Base-by-base conservation (phyloP, 2,888 invertebrate genomes). In the Odontocerum albicorne region DNA sequence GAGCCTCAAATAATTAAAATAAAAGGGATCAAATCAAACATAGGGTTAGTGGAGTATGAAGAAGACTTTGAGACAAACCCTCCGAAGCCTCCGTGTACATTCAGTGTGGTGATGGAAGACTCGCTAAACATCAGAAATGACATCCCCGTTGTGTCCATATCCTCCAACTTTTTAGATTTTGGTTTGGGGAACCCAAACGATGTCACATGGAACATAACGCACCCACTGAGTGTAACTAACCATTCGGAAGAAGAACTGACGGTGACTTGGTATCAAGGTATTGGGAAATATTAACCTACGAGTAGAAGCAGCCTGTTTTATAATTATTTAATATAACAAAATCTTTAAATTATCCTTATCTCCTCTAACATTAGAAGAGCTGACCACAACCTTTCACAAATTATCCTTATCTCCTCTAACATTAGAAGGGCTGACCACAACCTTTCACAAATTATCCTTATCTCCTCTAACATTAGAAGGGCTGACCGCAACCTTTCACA, bases 181-280 rank as follows among this genome's bases (percentile, higher is more conserved):
- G 74, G 72, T 1, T 70, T 65, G 17, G 77, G 77, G 32, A 72
- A 72, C 62, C 66, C 70, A 7, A 56, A 44, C 1, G 71, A 77
- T 55, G 58, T 72, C 0, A 74, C 74, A 1, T 64, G 66, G 57
- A 77, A 77, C 61, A 73, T 76, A 63, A 74, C 77, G 1, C 74
- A 77, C 61, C 74, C 72, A 8, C 59, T 77, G 39, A 72, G 74
- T 52, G 72, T 77, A 0, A 76, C 75, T 1, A 77, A 77, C 63
- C 77, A 77, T 61, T 69, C 70, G 40, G 65, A 65, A n/a, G 67
- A 68, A 17, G 75, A 75, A 13, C 75, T 74, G 0, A 72, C 68
- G 50, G 71, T 77, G 43, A 72, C 72, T 47, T 77, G 77, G 77
- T 63, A 73, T 56, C 67, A 73, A 71, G 77, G 77, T 75, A 49